Evolutionary conservation across 2,888 invertebrate genomes (phyloP).

Genomic region (Hypomecis punctinalis): DNA sequence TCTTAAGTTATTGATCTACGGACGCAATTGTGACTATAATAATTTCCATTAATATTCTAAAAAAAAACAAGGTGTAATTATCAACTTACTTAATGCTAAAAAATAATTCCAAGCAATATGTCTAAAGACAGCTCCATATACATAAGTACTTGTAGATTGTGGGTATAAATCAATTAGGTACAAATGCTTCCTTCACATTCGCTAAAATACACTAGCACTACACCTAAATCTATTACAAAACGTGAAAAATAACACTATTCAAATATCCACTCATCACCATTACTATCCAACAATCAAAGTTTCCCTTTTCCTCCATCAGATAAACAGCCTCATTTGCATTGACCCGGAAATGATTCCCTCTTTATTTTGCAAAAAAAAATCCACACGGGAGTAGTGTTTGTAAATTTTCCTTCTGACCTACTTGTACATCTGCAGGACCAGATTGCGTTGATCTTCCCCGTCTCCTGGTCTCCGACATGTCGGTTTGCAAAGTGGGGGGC

Average conservation of each 20-base stretch:
- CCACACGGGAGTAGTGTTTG: conserved; percentile 76
- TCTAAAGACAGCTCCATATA: no score
- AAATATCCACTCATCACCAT: conserved; percentile 41
- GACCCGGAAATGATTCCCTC: conserved; percentile 75
- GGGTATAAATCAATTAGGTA: no score
- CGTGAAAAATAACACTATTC: conserved; percentile 13
- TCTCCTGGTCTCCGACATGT: conserved; percentile 54
- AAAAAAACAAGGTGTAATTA: background rate
- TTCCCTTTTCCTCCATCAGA: conserved; percentile 58
- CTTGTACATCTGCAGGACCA: conserved; percentile 76
- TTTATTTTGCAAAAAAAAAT: conserved; percentile 74
- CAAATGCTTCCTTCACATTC: no score
- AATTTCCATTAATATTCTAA: background rate
- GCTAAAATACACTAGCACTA: no score
- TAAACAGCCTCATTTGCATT: conserved; percentile 76
- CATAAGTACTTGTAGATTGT: no score
- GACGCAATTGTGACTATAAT: no score
- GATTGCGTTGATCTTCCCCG: conserved; percentile 60
- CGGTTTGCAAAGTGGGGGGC: conserved; percentile 58
- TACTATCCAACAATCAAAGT: conserved; percentile 49
- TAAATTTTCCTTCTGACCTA: conserved; percentile 85
- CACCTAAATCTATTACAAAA: background rate
- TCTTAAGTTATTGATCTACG: background rate
- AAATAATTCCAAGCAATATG: no score
- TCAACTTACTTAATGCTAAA: no score